Percentiles rank a stretch among this genome's conserved stretches.
Conservation (phyloP, 1,140 invertebrate species). For the Belonocnema kinseyi region DNA sequence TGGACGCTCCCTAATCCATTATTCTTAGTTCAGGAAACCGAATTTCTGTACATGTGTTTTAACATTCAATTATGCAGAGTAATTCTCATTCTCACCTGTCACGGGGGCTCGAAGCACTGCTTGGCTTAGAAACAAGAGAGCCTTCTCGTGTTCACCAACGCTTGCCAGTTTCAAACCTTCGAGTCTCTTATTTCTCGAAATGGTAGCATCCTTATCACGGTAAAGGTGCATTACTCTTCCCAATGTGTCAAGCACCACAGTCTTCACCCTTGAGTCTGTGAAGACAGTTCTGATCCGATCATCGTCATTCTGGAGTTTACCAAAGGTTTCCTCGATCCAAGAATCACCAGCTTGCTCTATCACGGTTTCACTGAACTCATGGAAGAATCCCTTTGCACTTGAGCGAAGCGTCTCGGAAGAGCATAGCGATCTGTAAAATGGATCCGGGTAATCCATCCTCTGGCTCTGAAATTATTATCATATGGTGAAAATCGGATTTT, state of each 20-base stretch:
- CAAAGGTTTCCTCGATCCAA: constrained; percentile 77
- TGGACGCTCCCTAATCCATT: no score
- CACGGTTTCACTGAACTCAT: constrained; percentile 76
- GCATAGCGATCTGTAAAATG: constrained; percentile 72
- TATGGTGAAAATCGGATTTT: constrained; percentile 30
- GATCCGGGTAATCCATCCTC: constrained; percentile 45
- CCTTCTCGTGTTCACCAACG: constrained; percentile 74
- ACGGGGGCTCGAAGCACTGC: constrained; percentile 80
- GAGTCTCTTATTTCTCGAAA: constrained; percentile 72
- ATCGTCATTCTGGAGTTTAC: constrained; percentile 74
- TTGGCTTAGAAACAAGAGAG: constrained; percentile 79
- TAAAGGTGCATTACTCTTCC: constrained; percentile 77
- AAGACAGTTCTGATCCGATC: constrained; percentile 75
- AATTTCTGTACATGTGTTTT: no score
- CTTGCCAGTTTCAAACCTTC: constrained; percentile 73
- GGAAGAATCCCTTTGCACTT: constrained; percentile 78
- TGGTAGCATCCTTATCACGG: constrained; percentile 76
- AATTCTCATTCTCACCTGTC: constrained; percentile 66
- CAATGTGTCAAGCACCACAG: constrained; percentile 74
- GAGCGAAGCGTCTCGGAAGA: constrained; percentile 79
- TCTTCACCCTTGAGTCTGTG: constrained; percentile 75
- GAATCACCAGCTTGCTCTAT: constrained; percentile 67
- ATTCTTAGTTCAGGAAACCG: no score
- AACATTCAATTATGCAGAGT: no score
- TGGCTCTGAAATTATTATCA: neutral